Percentiles rank a stretch among this genome's conserved stretches.
Evolutionary conservation across 2,797 vertebrate genomes (phyloP).

Genomic region (Nasua narica): DNA sequence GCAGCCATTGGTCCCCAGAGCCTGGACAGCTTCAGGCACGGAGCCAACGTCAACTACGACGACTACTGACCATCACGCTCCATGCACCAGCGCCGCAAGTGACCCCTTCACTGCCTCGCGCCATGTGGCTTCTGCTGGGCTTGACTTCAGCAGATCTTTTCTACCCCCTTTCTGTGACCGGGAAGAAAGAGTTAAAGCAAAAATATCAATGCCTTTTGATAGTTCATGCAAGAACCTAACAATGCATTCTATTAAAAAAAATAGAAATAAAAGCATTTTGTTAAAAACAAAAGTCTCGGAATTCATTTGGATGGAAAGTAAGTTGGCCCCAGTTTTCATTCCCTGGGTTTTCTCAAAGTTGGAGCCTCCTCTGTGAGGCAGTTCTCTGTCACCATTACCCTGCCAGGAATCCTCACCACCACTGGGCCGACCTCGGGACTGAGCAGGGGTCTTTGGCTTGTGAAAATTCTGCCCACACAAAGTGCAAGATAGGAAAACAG

Average conservation of each 20-base stretch:
- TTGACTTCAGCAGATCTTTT: not conserved
- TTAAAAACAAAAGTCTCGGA: conserved; percentile 13
- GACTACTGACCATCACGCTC: conserved; percentile 86
- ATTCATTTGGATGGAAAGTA: not conserved
- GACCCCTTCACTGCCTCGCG: not conserved
- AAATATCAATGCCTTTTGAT: not conserved
- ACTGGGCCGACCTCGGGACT: rapidly evolving
- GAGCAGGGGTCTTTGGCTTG: not conserved
- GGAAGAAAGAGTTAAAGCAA: not conserved
- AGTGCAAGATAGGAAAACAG: not conserved
- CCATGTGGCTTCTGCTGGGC: not conserved
- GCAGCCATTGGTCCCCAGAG: conserved; percentile 87
- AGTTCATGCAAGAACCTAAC: not conserved
- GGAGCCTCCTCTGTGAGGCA: not conserved
- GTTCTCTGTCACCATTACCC: no score
- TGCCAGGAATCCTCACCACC: no score
- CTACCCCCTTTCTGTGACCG: not conserved
- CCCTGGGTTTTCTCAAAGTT: not conserved
- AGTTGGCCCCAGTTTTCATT: not conserved
- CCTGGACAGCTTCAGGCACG: conserved; percentile 86
- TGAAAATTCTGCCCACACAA: not conserved
- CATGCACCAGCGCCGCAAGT: rapidly evolving
- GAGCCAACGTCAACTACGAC: conserved; percentile 94
- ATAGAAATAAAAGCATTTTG: conserved; percentile 69
- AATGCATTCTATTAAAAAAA: not conserved